These are phyloP conservation scores for Papilio machaon DNA, from an alignment of 1,140 invertebrate genomes.

Conservation along the genomic window DNA sequence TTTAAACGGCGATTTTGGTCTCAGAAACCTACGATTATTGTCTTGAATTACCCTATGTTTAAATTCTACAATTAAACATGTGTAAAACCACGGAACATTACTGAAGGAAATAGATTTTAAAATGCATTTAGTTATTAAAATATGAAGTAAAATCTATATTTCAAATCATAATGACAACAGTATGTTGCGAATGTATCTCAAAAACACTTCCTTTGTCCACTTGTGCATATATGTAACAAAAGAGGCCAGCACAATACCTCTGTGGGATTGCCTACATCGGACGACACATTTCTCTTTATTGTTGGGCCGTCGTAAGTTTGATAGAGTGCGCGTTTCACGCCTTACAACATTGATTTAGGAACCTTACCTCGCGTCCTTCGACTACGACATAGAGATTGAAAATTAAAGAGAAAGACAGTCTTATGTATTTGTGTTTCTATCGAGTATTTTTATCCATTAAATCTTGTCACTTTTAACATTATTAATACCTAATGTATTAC, in stretches of 20 bases:
- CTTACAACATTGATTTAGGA: conserved; percentile 1
- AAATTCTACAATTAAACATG: no score
- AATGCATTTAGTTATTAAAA: neutral
- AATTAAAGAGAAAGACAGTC: neutral
- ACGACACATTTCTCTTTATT: conserved; percentile 20
- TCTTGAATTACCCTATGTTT: no score
- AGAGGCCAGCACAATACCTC: conserved; percentile 1
- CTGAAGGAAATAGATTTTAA: no score
- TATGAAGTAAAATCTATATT: neutral
- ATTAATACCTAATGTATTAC: no score
- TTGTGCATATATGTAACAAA: neutral
- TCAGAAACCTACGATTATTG: no score
- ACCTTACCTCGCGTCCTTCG: neutral
- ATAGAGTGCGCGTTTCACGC: conserved; percentile 30
- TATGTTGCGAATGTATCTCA: neutral
- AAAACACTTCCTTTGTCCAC: conserved; percentile 1
- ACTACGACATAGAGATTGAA: neutral
- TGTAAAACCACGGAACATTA: no score
- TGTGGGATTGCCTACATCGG: conserved; percentile 2
- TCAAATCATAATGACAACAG: neutral
- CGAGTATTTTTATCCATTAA: neutral
- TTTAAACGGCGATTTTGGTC: no score
- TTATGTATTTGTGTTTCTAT: neutral
- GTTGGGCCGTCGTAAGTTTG: conserved; percentile 18
- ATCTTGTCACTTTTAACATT: no score